Evolutionary conservation across 2,888 invertebrate species (phyloP).

Genomic region (Chesias legatella): DNA sequence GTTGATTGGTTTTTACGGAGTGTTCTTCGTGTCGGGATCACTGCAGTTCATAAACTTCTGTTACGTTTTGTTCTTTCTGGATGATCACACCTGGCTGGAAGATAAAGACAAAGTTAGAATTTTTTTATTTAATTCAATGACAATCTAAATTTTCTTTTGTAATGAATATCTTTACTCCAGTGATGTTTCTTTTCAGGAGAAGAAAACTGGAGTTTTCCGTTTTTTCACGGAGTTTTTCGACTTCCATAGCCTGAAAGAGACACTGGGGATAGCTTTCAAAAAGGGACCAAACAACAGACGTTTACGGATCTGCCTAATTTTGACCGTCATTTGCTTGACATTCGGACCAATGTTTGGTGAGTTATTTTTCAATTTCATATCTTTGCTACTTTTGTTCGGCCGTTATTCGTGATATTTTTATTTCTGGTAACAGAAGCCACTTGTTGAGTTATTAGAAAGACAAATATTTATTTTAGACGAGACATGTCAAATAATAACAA

Average conservation of each 20-base stretch:
- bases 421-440: too few species aligned
- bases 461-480: too few species aligned
- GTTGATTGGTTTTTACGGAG: constrained; percentile 76
- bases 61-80: constrained; percentile 64
- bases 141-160: neutral
- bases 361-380: constrained; percentile 26
- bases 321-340: constrained; percentile 58
- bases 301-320: constrained; percentile 56
- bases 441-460: too few species aligned
- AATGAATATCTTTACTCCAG: neutral
- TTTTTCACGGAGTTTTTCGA: constrained; percentile 71
- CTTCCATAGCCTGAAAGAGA: constrained; percentile 67
- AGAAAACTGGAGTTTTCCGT: constrained; percentile 48
- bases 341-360: constrained; percentile 71
- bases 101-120: constrained; percentile 57
- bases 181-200: constrained; percentile 43
- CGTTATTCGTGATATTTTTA: too few species aligned
- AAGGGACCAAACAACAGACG: constrained; percentile 66
- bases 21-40: constrained; percentile 61
- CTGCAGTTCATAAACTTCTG: constrained; percentile 66
- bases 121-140: neutral
- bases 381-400: too few species aligned
- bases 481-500: too few species aligned
- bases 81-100: constrained; percentile 68
- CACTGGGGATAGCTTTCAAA: constrained; percentile 74